Evolutionary conservation across 2,797 vertebrate species (phyloP), one percentile per base, ranked within the genome.

Genomic region (Columba guinea): DNA sequence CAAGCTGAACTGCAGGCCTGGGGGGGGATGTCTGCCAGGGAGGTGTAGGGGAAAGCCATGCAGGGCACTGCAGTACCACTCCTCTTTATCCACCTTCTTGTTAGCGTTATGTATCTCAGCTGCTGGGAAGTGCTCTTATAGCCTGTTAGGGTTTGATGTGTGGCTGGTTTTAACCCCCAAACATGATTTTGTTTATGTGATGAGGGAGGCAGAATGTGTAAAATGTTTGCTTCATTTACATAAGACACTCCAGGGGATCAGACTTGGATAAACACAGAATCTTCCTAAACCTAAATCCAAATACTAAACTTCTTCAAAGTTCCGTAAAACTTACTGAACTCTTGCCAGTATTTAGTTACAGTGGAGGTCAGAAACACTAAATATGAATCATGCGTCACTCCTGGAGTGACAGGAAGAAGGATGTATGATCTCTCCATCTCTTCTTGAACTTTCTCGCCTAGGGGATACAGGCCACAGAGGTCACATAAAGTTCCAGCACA

Each of bases 311-410:
- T 81, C 16, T 60, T 27, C 9, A 64, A 52, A 77, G 52, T 77
- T 80, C 20, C 18, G 15, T 52, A 60, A 76, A 82, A 70, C 49
- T 80, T 87, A 16, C 35, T 64, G 16, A 93, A 44, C 90, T 82
- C 22, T 56, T 62, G 64, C 30, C 14, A 49, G 44, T 30, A 52
- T 68, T 84, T 82, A 46, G 18, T 55, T 73, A 27, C 39, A 49
- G 10, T n/a, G 52, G 35, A 56, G 22, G 17, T 73, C 24, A 87
- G 52, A 67, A 64, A 18, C 32, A 39, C 39, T 58, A 64, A 60
- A 53, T n/a, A 17, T n/a, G 3, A 74, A 37, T 37, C 12, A 16
- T 5, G 9, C 0, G 0, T 73, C 0, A 0, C 15, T 81, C 51
- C 58, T 84, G 26, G 10, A 70, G 35, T 17, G 28, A 39, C 11